Evolutionary conservation across 2,113 vertebrate genomes (phyloP).

Genomic region (Sciurus niger): DNA sequence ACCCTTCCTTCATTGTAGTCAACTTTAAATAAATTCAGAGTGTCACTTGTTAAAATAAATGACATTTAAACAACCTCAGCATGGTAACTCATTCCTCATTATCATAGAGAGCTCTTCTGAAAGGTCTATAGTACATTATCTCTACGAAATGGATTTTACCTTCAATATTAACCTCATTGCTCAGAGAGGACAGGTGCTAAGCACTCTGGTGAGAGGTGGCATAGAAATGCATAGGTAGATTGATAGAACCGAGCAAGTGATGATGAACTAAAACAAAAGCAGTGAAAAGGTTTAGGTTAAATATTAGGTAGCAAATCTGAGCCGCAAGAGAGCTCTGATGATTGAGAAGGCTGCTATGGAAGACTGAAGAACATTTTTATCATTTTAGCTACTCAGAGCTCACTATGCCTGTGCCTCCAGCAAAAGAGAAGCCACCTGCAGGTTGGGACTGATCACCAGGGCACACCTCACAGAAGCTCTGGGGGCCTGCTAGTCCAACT

Average conservation of each 20-base stretch:
- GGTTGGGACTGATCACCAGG: neutral
- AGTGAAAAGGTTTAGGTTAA: slow-evolving; percentile 76
- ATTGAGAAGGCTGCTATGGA: slow-evolving; percentile 57
- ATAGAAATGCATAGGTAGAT: slow-evolving; percentile 77
- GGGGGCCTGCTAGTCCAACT: neutral
- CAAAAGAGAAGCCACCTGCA: neutral
- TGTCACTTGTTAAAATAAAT: slow-evolving; percentile 86
- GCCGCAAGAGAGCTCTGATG: neutral
- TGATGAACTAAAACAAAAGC: slow-evolving; percentile 82
- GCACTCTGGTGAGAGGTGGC: slow-evolving; percentile 76
- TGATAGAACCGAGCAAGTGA: slow-evolving; percentile 72
- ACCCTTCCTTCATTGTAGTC: slow-evolving; percentile 83
- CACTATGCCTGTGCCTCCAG: neutral
- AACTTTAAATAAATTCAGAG: slow-evolving; percentile 85
- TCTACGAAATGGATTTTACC: slow-evolving; percentile 84
- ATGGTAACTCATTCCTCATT: slow-evolving; percentile 84
- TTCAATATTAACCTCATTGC: slow-evolving; percentile 86
- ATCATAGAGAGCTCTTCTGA: slow-evolving; percentile 84
- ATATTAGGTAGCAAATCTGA: slow-evolving; percentile 73
- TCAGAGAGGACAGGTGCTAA: slow-evolving; percentile 82
- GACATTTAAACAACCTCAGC: slow-evolving; percentile 85
- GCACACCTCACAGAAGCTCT: neutral
- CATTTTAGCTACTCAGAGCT: neutral
- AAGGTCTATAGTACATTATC: slow-evolving; percentile 85
- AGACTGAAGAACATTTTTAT: slow-evolving; percentile 42